Conservation (phyloP, 2,888 invertebrate genomes). For the Caenorhabditis zanzibari region DNA sequence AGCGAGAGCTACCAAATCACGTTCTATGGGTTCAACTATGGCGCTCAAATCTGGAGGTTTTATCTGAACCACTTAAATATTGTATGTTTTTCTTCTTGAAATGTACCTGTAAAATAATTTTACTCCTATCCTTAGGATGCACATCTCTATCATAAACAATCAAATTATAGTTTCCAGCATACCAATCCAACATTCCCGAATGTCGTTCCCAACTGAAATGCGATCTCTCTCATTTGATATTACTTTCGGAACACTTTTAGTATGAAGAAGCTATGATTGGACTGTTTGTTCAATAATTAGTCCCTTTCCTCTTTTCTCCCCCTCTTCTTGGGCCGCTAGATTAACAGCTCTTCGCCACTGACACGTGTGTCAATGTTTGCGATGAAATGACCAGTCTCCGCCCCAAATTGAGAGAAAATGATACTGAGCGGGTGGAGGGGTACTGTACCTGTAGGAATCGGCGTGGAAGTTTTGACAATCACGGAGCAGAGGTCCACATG, state of each 20-base stretch:
- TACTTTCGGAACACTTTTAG: conserved; percentile 28
- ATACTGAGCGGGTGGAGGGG: conserved; percentile 12
- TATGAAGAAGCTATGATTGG: conserved; percentile 20
- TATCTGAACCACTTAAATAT: conserved; percentile 50
- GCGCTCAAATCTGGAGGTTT: conserved; percentile 66
- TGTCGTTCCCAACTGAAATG: conserved; percentile 76
- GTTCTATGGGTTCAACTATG: conserved; percentile 53
- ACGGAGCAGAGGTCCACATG: conserved; percentile 74
- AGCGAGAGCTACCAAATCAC: conserved; percentile 60
- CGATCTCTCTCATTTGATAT: neutral
- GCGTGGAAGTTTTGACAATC: conserved; percentile 72
- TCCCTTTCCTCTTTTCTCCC: conserved; percentile 34
- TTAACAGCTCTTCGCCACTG: conserved; percentile 66
- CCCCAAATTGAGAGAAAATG: conserved; percentile 31
- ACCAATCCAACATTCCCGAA: conserved; percentile 75
- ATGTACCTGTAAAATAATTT: conserved; percentile 69
- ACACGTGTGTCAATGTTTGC: conserved; percentile 67
- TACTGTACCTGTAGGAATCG: conserved; percentile 70
- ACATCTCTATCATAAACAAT: conserved; percentile 72
- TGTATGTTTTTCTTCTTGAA: neutral
- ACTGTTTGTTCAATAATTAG: conserved; percentile 65
- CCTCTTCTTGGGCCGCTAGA: conserved; percentile 41
- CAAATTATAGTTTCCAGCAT: conserved; percentile 69
- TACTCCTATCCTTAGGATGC: conserved; percentile 69
- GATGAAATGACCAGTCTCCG: conserved; percentile 20